Base-by-base conservation (phyloP, 2,888 invertebrate species). In the Agrotis exclamationis region DNA sequence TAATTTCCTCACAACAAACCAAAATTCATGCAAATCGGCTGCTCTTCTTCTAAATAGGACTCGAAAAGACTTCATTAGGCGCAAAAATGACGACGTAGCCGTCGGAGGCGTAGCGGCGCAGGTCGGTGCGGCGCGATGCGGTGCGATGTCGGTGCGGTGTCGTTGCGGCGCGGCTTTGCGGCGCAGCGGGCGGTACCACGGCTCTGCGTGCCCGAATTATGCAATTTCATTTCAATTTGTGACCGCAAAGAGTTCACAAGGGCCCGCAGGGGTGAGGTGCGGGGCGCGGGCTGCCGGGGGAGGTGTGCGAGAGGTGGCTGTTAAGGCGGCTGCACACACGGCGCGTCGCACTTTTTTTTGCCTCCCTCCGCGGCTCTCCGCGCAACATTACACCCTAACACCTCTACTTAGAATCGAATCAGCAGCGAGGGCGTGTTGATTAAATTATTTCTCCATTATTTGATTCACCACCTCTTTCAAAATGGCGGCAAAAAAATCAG, bases 371-470 rank as follows among this genome's bases (percentile, higher is more conserved):
- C 69, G 63, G 53, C 13, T 58, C 57, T 70, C 65, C 76, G 63
- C 90, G 81, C 92, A 70, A 93, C 85, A 90, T 80, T 86, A 84
- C 85, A 92, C 95, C 91, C 86, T 94, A 91, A 86, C 82, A 39
- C 89, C 70, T 78, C 79, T 71, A 75, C 80, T 77, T 90, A 94
- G 84, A 87, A 89, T 80, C 83, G 80, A 93, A 86, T 89, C 82
- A 79, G 66, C 75, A 60, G 63, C 76, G 86, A 80, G 74, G 77
- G 78, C 76, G 71, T 80, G 87, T 85, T 94, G 92, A 95, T 96
- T 95, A 93, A 94, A 95, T 96, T 94, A 95, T 94, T 95, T 95
- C 93, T 89, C 93, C 93, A 94, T 95, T 95, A 95, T 95, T 94
- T 93, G 93, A 95, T 95, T 95, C 94, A 89, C 94, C 94, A 95